These are phyloP conservation scores for Zaprionus nigranus DNA, from an alignment of 1,140 invertebrate species.

Conservation along the genomic window DNA sequence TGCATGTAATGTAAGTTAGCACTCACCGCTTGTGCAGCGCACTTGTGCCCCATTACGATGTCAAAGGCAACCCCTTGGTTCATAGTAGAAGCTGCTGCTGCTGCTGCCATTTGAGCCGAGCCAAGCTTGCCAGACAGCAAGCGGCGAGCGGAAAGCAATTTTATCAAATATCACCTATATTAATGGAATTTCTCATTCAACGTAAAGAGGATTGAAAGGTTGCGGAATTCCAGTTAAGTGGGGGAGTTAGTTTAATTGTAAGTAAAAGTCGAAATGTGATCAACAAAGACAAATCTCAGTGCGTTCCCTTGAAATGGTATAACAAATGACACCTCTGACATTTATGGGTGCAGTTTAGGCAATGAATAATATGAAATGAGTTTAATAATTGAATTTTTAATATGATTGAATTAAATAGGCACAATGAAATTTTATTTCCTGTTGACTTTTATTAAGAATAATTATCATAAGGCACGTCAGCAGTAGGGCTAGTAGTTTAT, in stretches of 20 bases:
- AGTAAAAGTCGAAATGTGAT: background rate
- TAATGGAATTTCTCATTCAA: background rate
- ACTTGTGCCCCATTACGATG: constrained; percentile 13
- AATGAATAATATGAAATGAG: background rate
- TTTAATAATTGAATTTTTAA: background rate
- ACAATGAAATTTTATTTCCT: background rate
- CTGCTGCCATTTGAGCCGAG: constrained; percentile 7
- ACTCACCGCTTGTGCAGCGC: constrained; percentile 20
- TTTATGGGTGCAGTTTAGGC: background rate
- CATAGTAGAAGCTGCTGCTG: background rate
- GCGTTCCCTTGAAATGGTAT: background rate
- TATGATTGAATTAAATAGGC: background rate
- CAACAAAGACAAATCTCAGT: background rate
- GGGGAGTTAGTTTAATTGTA: background rate
- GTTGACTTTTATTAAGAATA: background rate
- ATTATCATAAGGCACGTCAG: background rate
- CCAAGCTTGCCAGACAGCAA: background rate
- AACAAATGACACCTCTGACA: background rate
- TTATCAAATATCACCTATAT: background rate
- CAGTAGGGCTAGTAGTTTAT: too few species aligned
- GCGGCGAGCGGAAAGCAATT: constrained; percentile 3
- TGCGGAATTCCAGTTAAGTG: background rate
- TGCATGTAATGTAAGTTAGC: constrained; percentile 16
- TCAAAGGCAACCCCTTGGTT: constrained; percentile 8
- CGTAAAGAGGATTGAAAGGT: background rate